These are phyloP conservation scores for Aphidius colemani DNA, from an alignment of 2,888 invertebrate species.

Conservation along the genomic window DNA sequence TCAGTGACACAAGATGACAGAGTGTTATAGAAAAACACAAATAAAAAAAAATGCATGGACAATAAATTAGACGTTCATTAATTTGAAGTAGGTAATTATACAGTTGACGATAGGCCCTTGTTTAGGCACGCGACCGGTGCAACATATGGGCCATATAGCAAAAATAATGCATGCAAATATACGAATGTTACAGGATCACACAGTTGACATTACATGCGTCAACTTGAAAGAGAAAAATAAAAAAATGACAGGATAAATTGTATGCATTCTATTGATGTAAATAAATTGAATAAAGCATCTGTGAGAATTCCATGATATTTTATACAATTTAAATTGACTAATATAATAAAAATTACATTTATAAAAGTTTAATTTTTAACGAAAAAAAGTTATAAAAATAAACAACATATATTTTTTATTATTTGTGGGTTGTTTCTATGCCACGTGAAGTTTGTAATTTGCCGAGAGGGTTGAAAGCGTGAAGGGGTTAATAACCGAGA, in stretches of 20 bases:
- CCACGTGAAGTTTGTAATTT: slow-evolving; percentile 26
- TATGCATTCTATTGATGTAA: slow-evolving; percentile 20
- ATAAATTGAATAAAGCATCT: slow-evolving; percentile 11
- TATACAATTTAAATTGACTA: too few species aligned
- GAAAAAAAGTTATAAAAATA: too few species aligned
- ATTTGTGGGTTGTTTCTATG: neutral
- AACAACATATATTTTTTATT: neutral
- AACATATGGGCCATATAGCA: slow-evolving; percentile 45
- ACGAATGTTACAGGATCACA: slow-evolving; percentile 30
- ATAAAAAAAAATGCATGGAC: slow-evolving; percentile 37
- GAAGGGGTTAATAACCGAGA: slow-evolving; percentile 29
- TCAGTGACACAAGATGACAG: neutral
- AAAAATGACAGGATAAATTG: slow-evolving; percentile 20
- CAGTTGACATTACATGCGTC: slow-evolving; percentile 37
- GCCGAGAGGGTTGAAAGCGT: slow-evolving; percentile 18
- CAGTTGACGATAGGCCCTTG: slow-evolving; percentile 46
- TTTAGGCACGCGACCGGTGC: slow-evolving; percentile 55
- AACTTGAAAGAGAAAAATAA: slow-evolving; percentile 20
- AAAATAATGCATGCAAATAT: too few species aligned
- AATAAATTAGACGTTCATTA: slow-evolving; percentile 57
- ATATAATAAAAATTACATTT: too few species aligned
- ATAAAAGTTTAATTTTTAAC: too few species aligned
- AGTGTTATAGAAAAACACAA: slow-evolving; percentile 5
- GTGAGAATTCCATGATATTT: neutral
- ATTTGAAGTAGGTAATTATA: slow-evolving; percentile 52